Conservation (phyloP, 1,140 invertebrate genomes). For the Drosophila chauvacae region DNA sequence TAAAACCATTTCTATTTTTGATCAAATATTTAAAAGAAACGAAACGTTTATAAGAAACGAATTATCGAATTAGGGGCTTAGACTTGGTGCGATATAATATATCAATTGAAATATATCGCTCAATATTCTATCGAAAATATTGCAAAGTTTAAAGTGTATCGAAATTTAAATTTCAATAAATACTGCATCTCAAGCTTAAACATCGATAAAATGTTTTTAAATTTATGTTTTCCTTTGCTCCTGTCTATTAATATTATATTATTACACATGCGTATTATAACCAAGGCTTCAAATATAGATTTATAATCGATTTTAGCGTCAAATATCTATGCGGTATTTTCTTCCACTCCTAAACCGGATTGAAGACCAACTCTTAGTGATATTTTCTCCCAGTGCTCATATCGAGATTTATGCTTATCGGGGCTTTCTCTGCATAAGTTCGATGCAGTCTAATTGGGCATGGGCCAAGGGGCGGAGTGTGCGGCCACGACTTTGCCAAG, state of each 20-base stretch:
- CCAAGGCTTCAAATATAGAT: background rate
- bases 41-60: too few species aligned
- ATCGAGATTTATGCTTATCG: constrained; percentile 14
- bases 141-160: too few species aligned
- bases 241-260: background rate
- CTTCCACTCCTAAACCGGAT: background rate
- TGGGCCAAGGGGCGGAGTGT: background rate
- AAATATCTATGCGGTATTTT: background rate
- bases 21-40: too few species aligned
- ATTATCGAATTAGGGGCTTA: too few species aligned
- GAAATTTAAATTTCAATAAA: too few species aligned
- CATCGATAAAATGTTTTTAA: background rate
- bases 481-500: constrained; percentile 42
- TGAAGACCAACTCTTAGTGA: background rate
- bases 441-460: constrained; percentile 16
- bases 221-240: background rate
- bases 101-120: too few species aligned
- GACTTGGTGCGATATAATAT: too few species aligned
- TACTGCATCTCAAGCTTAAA: too few species aligned
- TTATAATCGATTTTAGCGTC: background rate
- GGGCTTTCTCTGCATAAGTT: background rate
- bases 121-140: too few species aligned
- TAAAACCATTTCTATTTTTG: too few species aligned
- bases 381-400: constrained; percentile 4
- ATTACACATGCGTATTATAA: background rate